A percentile compares a stretch with the other conserved stretches of the same genome.
phyloP scores from a whole-genome alignment of 2,888 invertebrate species.

The Ectemnius continuus region DNA sequence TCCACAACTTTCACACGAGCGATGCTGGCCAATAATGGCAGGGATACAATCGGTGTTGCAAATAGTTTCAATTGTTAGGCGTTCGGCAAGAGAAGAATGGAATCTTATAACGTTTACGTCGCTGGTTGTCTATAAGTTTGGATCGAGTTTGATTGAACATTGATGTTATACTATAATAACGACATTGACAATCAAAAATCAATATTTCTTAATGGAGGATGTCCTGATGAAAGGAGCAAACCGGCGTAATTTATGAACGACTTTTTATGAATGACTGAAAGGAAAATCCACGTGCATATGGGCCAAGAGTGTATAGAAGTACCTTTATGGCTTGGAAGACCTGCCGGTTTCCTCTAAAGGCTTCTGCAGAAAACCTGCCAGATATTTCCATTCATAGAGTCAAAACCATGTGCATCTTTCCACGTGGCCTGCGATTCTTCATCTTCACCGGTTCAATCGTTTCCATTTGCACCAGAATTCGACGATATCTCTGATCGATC shows the following conservation, averaged over 20 bases:
- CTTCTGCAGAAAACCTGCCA: slow-evolving; percentile 74
- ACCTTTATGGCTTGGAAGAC: slow-evolving; percentile 77
- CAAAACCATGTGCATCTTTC: slow-evolving; percentile 70
- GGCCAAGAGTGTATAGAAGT: slow-evolving; percentile 63
- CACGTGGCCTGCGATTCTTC: slow-evolving; percentile 60
- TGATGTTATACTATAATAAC: no score
- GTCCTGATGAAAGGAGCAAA: slow-evolving; percentile 11
- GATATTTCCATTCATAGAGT: slow-evolving; percentile 75
- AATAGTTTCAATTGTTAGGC: no score
- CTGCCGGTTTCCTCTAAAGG: slow-evolving; percentile 71
- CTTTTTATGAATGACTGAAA: slow-evolving; percentile 70
- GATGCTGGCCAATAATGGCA: no score
- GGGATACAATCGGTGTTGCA: no score
- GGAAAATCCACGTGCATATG: slow-evolving; percentile 66
- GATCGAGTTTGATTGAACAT: no score
- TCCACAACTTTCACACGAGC: no score
- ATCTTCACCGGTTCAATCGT: background rate
- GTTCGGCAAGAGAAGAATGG: no score
- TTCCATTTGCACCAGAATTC: background rate
- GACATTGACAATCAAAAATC: no score
- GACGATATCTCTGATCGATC: background rate
- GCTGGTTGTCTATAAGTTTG: no score
- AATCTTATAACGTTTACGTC: no score
- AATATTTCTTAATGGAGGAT: background rate
- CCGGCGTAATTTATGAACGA: slow-evolving; percentile 50